phyloP scores from a whole-genome alignment of 2,797 vertebrate genomes.

The Anisognathus igniventris region DNA sequence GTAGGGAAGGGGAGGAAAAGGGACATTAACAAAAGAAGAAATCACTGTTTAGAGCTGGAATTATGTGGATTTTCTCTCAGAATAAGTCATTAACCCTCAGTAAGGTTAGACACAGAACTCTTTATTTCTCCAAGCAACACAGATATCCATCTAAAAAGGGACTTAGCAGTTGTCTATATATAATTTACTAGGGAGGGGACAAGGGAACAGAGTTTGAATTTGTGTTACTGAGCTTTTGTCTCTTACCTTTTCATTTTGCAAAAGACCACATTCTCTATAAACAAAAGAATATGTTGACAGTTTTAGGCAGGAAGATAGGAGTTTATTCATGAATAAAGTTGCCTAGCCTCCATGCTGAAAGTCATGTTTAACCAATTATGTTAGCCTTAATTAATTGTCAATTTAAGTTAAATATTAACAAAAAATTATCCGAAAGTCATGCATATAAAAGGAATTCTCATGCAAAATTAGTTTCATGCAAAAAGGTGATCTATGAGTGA shows the following conservation, averaged over 20 bases:
- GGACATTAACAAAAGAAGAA: conserved; percentile 31
- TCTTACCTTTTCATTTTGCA: conserved; percentile 99
- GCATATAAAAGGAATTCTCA: conserved; percentile 78
- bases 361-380: conserved; percentile 82
- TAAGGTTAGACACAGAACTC: conserved; percentile 68
- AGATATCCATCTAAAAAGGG: conserved; percentile 77
- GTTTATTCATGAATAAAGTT: conserved; percentile 93
- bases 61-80: conserved; percentile 35
- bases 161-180: conserved; percentile 70
- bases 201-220: conserved; percentile 88
- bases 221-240: conserved; percentile 96
- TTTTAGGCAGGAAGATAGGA: conserved; percentile 99
- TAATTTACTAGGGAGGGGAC: conserved; percentile 80
- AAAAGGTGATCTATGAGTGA: conserved; percentile 77
- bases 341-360: conserved; percentile 99
- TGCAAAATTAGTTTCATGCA: conserved; percentile 89
- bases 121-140: conserved; percentile 74
- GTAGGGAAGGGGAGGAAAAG: conserved; percentile 30
- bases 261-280: conserved; percentile 99
- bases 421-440: conserved; percentile 75
- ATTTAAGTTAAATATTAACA: conserved; percentile 74
- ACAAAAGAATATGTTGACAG: conserved; percentile 99
- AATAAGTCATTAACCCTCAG: conserved; percentile 58
- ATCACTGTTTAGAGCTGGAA: conserved; percentile 34
- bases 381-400: conserved; percentile 80